phyloP scores from a whole-genome alignment of 2,113 vertebrate species.

The Stegastes partitus region DNA sequence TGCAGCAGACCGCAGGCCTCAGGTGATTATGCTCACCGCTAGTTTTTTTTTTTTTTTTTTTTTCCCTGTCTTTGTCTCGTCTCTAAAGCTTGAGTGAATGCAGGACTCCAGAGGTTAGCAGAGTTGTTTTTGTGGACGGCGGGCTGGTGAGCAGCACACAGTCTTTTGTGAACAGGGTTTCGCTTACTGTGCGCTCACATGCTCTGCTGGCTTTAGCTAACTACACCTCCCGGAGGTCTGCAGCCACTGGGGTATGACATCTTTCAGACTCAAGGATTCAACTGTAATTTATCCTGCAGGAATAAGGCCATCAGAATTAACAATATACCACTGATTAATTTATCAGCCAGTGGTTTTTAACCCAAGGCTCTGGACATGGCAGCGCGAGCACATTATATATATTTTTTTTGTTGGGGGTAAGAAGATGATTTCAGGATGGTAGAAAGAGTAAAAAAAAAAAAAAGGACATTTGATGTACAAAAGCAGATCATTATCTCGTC shows the following conservation, averaged over 20 bases:
- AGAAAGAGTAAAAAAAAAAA: neutral
- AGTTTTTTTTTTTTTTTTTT: conserved; percentile 12
- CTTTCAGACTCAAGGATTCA: conserved; percentile 60
- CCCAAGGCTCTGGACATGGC: conserved; percentile 59
- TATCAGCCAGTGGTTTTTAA: conserved; percentile 65
- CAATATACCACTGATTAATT: conserved; percentile 73
- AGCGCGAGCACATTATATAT: conserved; percentile 4
- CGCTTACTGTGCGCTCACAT: conserved; percentile 38
- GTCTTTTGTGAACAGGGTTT: conserved; percentile 28
- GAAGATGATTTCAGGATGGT: conserved; percentile 43
- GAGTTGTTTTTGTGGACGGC: conserved; percentile 76
- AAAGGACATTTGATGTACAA: conserved; percentile 24
- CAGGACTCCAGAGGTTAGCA: conserved; percentile 72
- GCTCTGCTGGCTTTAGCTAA: conserved; percentile 64
- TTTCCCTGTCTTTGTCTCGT: conserved; percentile 37
- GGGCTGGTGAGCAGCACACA: conserved; percentile 56
- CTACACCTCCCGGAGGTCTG: conserved; percentile 70
- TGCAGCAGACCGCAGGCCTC: conserved; percentile 64
- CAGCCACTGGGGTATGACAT: conserved; percentile 58
- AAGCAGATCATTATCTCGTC: conserved; percentile 61
- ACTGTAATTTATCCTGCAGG: conserved; percentile 76
- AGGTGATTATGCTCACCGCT: conserved; percentile 65
- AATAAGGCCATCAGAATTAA: conserved; percentile 72
- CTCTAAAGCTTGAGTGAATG: conserved; percentile 59
- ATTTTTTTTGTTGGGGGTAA: conserved; percentile 7